Evolutionary conservation across 2,797 vertebrate species (phyloP), one percentile per base, ranked within the genome.

Genomic region (Takifugu rubripes): DNA sequence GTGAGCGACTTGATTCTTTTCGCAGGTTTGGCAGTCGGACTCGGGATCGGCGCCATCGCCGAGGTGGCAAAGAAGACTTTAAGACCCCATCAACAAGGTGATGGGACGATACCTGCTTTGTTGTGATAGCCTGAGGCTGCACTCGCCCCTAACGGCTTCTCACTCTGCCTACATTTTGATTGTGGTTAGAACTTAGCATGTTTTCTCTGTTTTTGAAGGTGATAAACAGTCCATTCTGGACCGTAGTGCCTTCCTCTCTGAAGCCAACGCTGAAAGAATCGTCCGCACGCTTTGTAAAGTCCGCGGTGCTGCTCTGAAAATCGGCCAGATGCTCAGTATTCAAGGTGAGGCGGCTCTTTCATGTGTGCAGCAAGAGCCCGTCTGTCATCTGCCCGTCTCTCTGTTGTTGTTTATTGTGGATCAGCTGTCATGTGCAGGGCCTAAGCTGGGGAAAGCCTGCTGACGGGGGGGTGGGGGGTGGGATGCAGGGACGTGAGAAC

Each of bases 51-150:
- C 3, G 95, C 94, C 0, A 74, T 98, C 56, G 93, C 94, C 3
- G 94, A 95, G 78, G 91, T 95, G n/a, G 95, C 95, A 5, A 98
- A 97, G 87, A 98, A 97, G 83, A 96, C 85, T 66, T 88, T 96
- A 25, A 89, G 91, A 62, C 54, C 86, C 0, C 92, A 92, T 54
- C 86, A 90, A 5, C 71, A 87, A 54, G 80, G 68, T 87, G 89
- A 90, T 81, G 48, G 16, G 16, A 44, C 14, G n/a, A 17, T 12
- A 43, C 16, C 42, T 43, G 16, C 11, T 12, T 3, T 43, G 40
- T 12, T 43, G 40, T 16, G 40, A 7, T 6, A 16, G 6, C 26
- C 14, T 2, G 29, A 8, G 9, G 29, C 29, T 31, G 29, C 31
- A 9, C 10, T 33, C 31, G 4, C 31, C 31, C 10, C 31, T 1